Conservation (phyloP, 2,888 invertebrate species). For the Sesamia inferens region DNA sequence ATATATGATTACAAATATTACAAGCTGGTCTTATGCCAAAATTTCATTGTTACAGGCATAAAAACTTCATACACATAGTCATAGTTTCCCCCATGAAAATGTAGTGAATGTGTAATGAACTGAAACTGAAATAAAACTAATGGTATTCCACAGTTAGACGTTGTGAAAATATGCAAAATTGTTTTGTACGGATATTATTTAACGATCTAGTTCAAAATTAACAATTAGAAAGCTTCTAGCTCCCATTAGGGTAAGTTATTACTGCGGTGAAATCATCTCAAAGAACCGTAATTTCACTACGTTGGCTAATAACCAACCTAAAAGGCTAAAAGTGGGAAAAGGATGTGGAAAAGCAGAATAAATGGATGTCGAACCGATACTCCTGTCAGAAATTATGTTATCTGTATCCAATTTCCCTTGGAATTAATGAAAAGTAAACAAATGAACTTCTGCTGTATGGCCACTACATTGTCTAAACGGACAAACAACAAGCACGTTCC, state of each 20-base stretch:
- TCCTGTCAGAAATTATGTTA: conserved; percentile 29
- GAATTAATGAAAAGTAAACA: conserved; percentile 20
- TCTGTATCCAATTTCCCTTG: conserved; percentile 13
- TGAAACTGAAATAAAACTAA: conserved; percentile 34
- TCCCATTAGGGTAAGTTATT: conserved; percentile 18
- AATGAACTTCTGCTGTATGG: not conserved
- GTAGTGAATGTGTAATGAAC: conserved; percentile 59
- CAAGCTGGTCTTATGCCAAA: conserved; percentile 64
- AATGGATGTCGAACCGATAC: conserved; percentile 17
- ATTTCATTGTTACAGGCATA: conserved; percentile 59
- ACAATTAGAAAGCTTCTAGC: conserved; percentile 2
- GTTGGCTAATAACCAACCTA: conserved; percentile 24
- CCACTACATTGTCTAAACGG: not conserved
- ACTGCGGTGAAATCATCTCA: conserved; percentile 28
- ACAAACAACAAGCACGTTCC: not conserved
- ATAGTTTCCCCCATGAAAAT: conserved; percentile 52
- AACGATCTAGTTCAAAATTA: conserved; percentile 15
- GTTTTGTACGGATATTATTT: conserved; percentile 19
- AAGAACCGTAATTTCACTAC: conserved; percentile 31
- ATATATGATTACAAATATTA: conserved; percentile 66
- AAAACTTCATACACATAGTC: conserved; percentile 57
- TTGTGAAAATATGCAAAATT: conserved; percentile 38
- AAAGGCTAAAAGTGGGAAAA: conserved; percentile 21
- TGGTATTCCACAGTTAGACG: conserved; percentile 16
- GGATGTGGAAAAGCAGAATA: conserved; percentile 15